Conservation (phyloP, 1,140 invertebrate species). For the Lepidotrigona ventralis region DNA sequence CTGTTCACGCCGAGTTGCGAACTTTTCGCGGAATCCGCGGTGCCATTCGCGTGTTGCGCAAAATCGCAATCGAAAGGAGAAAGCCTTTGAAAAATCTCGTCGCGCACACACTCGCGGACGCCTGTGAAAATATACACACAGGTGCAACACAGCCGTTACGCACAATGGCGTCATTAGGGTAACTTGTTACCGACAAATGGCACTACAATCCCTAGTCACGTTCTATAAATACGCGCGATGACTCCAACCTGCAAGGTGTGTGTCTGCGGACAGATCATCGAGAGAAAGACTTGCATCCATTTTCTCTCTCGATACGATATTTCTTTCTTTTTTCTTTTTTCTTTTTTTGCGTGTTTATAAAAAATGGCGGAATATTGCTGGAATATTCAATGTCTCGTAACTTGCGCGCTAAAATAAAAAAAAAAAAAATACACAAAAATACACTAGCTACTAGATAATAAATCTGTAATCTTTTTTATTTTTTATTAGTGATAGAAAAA, state of each 20-base stretch:
- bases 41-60: background rate
- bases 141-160: slow-evolving; percentile 56
- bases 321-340: too few species aligned
- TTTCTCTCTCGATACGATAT: background rate
- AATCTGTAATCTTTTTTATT: too few species aligned
- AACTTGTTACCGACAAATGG: slow-evolving; percentile 61
- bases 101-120: background rate
- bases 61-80: slow-evolving; percentile 16
- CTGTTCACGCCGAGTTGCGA: background rate
- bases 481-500: too few species aligned
- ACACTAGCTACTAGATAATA: too few species aligned
- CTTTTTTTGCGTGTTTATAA: too few species aligned
- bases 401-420: too few species aligned
- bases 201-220: slow-evolving; percentile 67
- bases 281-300: slow-evolving; percentile 36
- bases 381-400: too few species aligned
- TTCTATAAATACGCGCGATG: slow-evolving; percentile 70
- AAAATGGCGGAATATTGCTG: too few species aligned
- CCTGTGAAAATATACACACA: slow-evolving; percentile 40
- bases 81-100: background rate
- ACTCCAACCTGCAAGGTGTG: slow-evolving; percentile 60
- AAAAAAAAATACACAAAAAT: too few species aligned
- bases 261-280: slow-evolving; percentile 49
- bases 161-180: slow-evolving; percentile 67
- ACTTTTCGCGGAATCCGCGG: background rate